Evolutionary conservation across 1,140 invertebrate species (phyloP), one percentile per base, ranked within the genome.

Genomic region (Whitmania pigra): DNA sequence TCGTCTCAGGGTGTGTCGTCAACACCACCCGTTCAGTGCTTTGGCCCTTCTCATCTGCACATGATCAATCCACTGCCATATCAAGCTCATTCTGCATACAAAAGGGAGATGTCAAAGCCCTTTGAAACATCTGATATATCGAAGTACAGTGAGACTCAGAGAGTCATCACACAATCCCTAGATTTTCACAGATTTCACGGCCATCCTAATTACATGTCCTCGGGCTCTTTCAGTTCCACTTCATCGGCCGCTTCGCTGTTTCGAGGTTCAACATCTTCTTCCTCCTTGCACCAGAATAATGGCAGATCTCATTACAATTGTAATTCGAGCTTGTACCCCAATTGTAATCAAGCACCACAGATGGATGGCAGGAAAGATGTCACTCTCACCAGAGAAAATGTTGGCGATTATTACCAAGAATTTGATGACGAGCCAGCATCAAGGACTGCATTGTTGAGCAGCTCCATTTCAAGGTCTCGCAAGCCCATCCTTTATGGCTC

Each of bases 361-460:
- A 18, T 17, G 57, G 22, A 63, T n/a, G 18, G 57, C 57, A 63
- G 57, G 57, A 63, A 63, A 31, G 57, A 63, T n/a, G 20, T 25
- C 29, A 63, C 57, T 22, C 57, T 63, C 22, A 63, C 57, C 57
- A 63, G 57, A 63, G 57, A 63, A 63, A 63, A 63, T 31, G 57
- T 63, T 63, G 57, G 22, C 11, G 20, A n/a, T 31, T 22, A 63
- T 18, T 13, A 63, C 15, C 22, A 63, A 22, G 57, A 63, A 15
- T 7, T 63, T 63, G 57, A 25, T n/a, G 57, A 22, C 22, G 57
- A 25, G 22, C 18, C 20, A 63, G 57, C 22, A 2, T 31, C 20
- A 13, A 63, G 20, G 15, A 25, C 13, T 49, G 43, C 43, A 49
- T 49, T 49, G 1, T 49, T 49, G 43, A 49, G 43, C 15, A 49